These are phyloP conservation scores for Lophochroa leadbeateri DNA, from an alignment of 2,113 vertebrate genomes.

Conservation along the genomic window DNA sequence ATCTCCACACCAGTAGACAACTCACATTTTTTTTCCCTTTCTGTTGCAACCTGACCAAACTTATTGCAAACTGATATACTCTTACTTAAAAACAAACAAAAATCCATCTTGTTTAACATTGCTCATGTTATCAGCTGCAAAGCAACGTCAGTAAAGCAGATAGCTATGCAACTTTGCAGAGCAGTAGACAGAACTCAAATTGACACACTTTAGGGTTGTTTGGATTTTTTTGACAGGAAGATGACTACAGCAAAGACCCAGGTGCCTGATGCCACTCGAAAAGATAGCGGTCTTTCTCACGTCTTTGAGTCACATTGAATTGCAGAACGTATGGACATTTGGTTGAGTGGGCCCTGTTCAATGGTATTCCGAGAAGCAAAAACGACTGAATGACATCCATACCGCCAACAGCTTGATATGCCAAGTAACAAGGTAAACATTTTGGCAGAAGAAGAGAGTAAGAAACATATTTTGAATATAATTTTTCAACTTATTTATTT, in stretches of 20 bases:
- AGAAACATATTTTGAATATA: constrained; percentile 19
- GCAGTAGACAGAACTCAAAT: not conserved
- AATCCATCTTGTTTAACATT: not conserved
- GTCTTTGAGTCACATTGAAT: constrained; percentile 28
- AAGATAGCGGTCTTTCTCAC: constrained; percentile 25
- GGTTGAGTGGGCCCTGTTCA: constrained; percentile 63
- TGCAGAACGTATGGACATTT: constrained; percentile 68
- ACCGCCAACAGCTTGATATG: constrained; percentile 69
- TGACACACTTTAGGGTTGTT: not conserved
- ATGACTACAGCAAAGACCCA: constrained; percentile 1
- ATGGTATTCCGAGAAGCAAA: constrained; percentile 26
- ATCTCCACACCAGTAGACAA: not conserved
- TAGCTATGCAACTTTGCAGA: not conserved
- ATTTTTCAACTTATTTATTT: constrained; percentile 28
- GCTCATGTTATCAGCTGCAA: not conserved
- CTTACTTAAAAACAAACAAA: not conserved
- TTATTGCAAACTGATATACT: not conserved
- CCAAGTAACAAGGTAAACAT: constrained; percentile 60
- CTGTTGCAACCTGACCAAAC: not conserved
- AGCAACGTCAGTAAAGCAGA: not conserved
- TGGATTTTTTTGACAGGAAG: not conserved
- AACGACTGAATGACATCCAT: constrained; percentile 72
- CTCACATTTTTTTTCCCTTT: not conserved
- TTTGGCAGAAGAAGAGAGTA: constrained; percentile 41
- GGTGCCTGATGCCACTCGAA: not conserved